These are phyloP conservation scores for Diploscapter pachys DNA, from an alignment of 1,140 invertebrate genomes.

Conservation along the genomic window DNA sequence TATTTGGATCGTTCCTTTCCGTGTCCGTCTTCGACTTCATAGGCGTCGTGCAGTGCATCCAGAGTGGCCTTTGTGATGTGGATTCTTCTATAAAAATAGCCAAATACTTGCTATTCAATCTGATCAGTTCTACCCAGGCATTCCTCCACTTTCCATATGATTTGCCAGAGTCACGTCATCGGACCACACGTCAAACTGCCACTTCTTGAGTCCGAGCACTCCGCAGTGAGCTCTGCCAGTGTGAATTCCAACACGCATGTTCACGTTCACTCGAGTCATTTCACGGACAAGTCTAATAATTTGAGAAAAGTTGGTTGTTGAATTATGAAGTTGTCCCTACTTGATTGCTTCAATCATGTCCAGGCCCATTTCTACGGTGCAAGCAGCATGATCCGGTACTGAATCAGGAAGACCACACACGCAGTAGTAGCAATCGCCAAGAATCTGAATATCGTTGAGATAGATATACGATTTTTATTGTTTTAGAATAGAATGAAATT, in stretches of 20 bases:
- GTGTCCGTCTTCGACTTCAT: conserved; percentile 81
- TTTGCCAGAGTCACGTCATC: conserved; percentile 90
- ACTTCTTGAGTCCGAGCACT: conserved; percentile 81
- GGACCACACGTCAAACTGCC: conserved; percentile 94
- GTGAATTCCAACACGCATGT: conserved; percentile 91
- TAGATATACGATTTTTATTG: not conserved
- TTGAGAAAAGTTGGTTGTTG: conserved; percentile 15
- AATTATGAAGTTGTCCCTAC: conserved; percentile 51
- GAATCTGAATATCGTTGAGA: conserved; percentile 44
- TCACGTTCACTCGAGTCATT: conserved; percentile 74
- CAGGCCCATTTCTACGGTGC: conserved; percentile 77
- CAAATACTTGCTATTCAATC: not conserved
- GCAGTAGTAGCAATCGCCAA: conserved; percentile 86
- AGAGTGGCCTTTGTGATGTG: conserved; percentile 88
- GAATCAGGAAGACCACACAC: conserved; percentile 76
- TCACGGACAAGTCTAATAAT: conserved; percentile 68
- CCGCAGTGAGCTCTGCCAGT: conserved; percentile 83
- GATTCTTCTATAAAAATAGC: conserved; percentile 69
- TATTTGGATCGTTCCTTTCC: conserved; percentile 74
- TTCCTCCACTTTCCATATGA: conserved; percentile 86
- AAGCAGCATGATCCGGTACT: conserved; percentile 73
- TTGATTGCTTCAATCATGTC: conserved; percentile 84
- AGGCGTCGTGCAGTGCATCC: conserved; percentile 78
- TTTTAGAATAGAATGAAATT: not conserved
- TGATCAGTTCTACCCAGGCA: conserved; percentile 64